These are phyloP conservation scores for Chironomus tepperi DNA, from an alignment of 1,140 invertebrate genomes.

Conservation along the genomic window DNA sequence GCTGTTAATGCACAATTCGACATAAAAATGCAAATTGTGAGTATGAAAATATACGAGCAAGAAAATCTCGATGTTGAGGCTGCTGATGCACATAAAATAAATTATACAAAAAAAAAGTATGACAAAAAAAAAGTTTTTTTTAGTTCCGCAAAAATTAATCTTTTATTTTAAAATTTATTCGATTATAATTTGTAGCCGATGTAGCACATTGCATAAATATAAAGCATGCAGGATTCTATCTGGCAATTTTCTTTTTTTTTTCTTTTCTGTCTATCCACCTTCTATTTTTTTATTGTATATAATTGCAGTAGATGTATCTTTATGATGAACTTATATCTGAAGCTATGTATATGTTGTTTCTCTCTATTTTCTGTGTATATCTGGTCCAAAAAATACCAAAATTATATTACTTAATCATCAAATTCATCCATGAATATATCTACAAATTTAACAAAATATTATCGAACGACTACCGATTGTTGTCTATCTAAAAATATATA, in stretches of 20 bases:
- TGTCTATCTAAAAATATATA: not conserved
- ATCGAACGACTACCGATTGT: too few species aligned
- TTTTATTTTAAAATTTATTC: constrained; percentile 13
- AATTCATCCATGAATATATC: too few species aligned
- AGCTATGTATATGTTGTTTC: constrained; percentile 21
- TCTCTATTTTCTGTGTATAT: constrained; percentile 14
- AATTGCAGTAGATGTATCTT: constrained; percentile 18
- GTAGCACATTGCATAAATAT: not conserved
- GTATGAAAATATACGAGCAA: constrained; percentile 4
- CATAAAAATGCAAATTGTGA: not conserved
- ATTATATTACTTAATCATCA: not conserved
- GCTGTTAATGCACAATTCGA: too few species aligned
- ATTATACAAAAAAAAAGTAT: constrained; percentile 16
- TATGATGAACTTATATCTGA: constrained; percentile 15
- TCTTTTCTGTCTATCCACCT: not conserved
- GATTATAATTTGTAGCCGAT: constrained; percentile 16
- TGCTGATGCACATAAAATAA: constrained; percentile 28
- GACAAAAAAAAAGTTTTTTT: not conserved
- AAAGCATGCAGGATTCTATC: not conserved
- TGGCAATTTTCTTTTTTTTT: not conserved
- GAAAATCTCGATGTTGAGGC: constrained; percentile 26
- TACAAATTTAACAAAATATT: too few species aligned
- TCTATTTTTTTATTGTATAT: constrained; percentile 3
- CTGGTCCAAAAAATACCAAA: not conserved
- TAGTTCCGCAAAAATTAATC: too few species aligned